These are phyloP conservation scores for Mugil cephalus DNA, from an alignment of 2,113 vertebrate species.

Conservation along the genomic window DNA sequence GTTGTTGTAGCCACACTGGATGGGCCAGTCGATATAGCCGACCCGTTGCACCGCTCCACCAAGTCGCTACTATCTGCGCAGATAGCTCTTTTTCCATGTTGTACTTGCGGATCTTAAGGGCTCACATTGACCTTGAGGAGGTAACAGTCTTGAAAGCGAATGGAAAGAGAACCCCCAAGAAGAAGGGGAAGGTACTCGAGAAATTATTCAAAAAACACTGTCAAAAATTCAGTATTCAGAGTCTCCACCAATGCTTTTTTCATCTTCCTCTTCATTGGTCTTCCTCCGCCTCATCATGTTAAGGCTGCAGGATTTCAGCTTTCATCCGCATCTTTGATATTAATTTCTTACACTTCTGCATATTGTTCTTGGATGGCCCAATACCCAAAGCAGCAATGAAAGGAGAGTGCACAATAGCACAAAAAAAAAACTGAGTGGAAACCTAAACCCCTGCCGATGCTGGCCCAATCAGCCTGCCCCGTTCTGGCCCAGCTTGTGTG, in stretches of 20 bases:
- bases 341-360: constrained; percentile 18
- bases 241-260: background rate
- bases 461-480: constrained; percentile 71
- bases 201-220: constrained; percentile 31
- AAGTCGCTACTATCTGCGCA: constrained; percentile 39
- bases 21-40: constrained; percentile 75
- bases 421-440: constrained; percentile 64
- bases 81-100: constrained; percentile 4
- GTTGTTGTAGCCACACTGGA: constrained; percentile 65
- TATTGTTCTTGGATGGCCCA: constrained; percentile 10
- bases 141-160: constrained; percentile 36
- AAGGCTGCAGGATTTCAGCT: constrained; percentile 25
- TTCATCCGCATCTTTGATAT: constrained; percentile 14
- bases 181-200: constrained; percentile 8
- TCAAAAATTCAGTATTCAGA: constrained; percentile 12
- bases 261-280: constrained; percentile 2
- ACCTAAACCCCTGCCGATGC: constrained; percentile 64
- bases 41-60: constrained; percentile 65
- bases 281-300: constrained; percentile 5
- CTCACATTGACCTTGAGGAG: constrained; percentile 66
- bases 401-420: constrained; percentile 53
- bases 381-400: constrained; percentile 19
- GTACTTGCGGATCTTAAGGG: constrained; percentile 53
- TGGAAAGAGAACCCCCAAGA: constrained; percentile 17
- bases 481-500: constrained; percentile 72